Evolutionary conservation across 1,140 invertebrate genomes (phyloP).

Genomic region (Leucophenga varia): DNA sequence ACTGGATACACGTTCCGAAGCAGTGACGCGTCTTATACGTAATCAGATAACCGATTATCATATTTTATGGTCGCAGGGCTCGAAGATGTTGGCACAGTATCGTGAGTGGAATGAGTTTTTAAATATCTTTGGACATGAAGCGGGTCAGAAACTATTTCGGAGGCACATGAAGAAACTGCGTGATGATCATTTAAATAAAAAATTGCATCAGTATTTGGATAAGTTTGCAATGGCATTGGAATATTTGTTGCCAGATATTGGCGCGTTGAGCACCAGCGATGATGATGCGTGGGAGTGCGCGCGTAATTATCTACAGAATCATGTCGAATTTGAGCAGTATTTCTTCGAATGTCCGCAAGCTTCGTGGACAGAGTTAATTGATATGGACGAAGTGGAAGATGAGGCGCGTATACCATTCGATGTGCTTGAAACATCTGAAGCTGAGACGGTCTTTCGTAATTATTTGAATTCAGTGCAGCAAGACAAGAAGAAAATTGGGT

Average conservation of each 20-base stretch:
- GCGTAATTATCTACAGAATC: constrained; percentile 78
- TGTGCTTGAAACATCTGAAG: constrained; percentile 85
- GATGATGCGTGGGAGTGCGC: constrained; percentile 84
- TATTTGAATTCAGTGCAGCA: constrained; percentile 88
- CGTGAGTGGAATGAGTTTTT: constrained; percentile 90
- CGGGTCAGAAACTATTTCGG: constrained; percentile 77
- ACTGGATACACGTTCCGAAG: constrained; percentile 84
- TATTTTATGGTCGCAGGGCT: constrained; percentile 81
- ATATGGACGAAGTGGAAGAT: constrained; percentile 66
- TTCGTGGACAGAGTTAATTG: constrained; percentile 72
- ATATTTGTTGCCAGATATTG: constrained; percentile 80
- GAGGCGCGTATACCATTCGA: constrained; percentile 85
- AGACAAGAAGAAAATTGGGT: constrained; percentile 88
- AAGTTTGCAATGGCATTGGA: constrained; percentile 78
- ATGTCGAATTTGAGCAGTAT: constrained; percentile 87
- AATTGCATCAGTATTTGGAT: constrained; percentile 79
- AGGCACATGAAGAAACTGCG: constrained; percentile 82
- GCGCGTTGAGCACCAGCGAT: constrained; percentile 61
- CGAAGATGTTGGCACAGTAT: constrained; percentile 82
- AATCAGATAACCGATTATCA: constrained; percentile 78
- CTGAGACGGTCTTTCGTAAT: constrained; percentile 88
- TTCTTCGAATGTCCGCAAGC: constrained; percentile 83
- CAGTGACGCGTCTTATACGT: constrained; percentile 80
- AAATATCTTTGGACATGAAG: constrained; percentile 81
- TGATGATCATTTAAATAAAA: constrained; percentile 80